A percentile compares a stretch with the other conserved stretches of the same genome.
Evolutionary conservation across 2,113 vertebrate species (phyloP).

Genomic region (Anarhynchus alexandrinus): DNA sequence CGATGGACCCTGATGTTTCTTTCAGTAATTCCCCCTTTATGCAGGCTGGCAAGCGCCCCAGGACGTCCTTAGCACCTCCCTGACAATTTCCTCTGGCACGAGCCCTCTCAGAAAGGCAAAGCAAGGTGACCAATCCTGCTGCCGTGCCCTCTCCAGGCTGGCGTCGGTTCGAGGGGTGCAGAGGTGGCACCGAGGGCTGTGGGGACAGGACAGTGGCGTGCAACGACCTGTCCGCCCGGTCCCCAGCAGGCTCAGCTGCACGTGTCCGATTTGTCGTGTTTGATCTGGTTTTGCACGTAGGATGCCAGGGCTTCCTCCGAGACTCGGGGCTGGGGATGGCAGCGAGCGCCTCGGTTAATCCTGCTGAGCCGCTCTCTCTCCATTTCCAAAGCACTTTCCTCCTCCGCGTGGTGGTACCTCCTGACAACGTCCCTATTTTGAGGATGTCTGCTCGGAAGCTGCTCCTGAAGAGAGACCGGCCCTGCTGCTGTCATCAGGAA

Average conservation of each 20-base stretch:
- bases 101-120: too few relatives aligned
- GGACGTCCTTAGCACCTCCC: too few relatives aligned
- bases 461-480: background rate
- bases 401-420: background rate
- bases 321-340: background rate
- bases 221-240: background rate
- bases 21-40: too few relatives aligned
- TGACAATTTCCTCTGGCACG: too few relatives aligned
- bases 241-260: background rate
- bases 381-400: background rate
- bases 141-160: too few relatives aligned
- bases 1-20: too few relatives aligned
- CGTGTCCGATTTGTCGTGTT: accelerated
- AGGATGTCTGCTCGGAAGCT: background rate
- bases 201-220: background rate
- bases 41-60: too few relatives aligned
- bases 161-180: too few relatives aligned
- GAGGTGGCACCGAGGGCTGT: too few relatives aligned
- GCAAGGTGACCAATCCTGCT: too few relatives aligned
- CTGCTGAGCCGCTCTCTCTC: background rate
- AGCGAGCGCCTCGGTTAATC: background rate
- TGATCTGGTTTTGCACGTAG: accelerated
- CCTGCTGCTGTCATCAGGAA: background rate
- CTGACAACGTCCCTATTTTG: background rate
- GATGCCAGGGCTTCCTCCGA: background rate